Evolutionary conservation across 2,113 vertebrate genomes (phyloP).

Genomic region (Mustelus asterias): DNA sequence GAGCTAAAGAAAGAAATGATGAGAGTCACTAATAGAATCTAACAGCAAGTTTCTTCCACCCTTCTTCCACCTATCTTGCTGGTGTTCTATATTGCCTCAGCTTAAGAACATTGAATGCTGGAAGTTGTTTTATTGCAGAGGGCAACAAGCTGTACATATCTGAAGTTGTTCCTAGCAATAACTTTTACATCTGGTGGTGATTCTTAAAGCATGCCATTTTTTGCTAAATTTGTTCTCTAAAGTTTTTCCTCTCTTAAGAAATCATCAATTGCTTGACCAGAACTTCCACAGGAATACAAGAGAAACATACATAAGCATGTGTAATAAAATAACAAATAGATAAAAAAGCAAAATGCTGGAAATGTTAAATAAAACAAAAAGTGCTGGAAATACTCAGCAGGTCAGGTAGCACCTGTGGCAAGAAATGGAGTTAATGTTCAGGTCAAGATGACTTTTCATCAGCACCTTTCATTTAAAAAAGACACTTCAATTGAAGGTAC

Average conservation of each 20-base stretch:
- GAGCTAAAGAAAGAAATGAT: too few species aligned
- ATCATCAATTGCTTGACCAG: not conserved
- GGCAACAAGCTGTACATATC: not conserved
- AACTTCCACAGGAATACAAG: not conserved
- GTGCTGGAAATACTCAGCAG: too few species aligned
- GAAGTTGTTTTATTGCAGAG: not conserved
- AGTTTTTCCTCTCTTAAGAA: not conserved
- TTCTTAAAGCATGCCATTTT: not conserved
- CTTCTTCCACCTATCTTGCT: not conserved
- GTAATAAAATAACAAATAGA: not conserved
- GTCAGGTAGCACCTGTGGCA: too few species aligned
- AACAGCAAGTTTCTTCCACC: too few species aligned
- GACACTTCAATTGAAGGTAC: not conserved
- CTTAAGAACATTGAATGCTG: not conserved
- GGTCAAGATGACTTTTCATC: too few species aligned
- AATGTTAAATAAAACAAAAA: too few species aligned
- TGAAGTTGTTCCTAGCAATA: not conserved
- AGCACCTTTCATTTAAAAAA: not conserved
- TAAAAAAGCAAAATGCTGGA: too few species aligned
- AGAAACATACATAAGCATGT: not conserved
- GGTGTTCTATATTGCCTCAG: not conserved
- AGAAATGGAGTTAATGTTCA: too few species aligned
- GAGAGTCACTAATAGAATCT: too few species aligned
- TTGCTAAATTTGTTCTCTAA: not conserved
- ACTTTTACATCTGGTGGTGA: too few species aligned